Base-by-base conservation (phyloP, 2,113 vertebrate species). In the Burhinus bistriatus region DNA sequence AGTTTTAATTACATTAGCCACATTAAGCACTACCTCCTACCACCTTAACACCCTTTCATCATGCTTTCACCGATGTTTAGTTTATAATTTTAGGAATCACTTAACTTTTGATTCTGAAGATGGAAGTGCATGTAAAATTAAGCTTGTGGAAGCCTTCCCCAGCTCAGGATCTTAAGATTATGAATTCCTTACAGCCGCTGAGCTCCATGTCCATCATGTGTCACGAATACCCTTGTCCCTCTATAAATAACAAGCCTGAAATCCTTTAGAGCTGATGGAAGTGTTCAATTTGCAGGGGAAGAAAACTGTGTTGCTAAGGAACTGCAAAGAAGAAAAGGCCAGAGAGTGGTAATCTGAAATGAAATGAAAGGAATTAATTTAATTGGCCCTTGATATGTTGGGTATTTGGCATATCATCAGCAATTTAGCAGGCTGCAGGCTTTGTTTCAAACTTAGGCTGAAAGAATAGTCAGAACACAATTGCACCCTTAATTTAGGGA, bases 291-390 rank as follows among this genome's bases (percentile, higher is more conserved):
- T 94, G 49, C 75, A 90, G 75, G 58, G 61, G 62, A 93, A 89
- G 62, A 94, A 95, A 93, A 83, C 15, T 5, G 25, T 95, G 25
- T 95, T 97, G 96, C 94, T 97, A 97, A 95, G 97, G 62, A 96
- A 97, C 94, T 49, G 70, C 62, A 47, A 70, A 91, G n/a, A 72
- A 58, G 61, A 83, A 95, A 95, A 91, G 79, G 75, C 70, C 70
- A 90, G 18, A 91, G 49, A 77, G 84, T 40, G n/a, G 75, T 78
- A 93, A 75, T 45, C 49, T 79, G 84, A 94, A 91, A 94, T 76
- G 15, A 93, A 96, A 87, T 85, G 40, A 87, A 90, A 38, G 23
- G 71, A 93, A 94, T 93, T 97, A 59, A 97, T 95, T 90, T 94
- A 93, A 95, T 75, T 93, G 87, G 71, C 51, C 47, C 32, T 86